A percentile compares a stretch with the other conserved stretches of the same genome.
Conservation (phyloP, 1,140 invertebrate genomes). For the Idris sp. region DNA sequence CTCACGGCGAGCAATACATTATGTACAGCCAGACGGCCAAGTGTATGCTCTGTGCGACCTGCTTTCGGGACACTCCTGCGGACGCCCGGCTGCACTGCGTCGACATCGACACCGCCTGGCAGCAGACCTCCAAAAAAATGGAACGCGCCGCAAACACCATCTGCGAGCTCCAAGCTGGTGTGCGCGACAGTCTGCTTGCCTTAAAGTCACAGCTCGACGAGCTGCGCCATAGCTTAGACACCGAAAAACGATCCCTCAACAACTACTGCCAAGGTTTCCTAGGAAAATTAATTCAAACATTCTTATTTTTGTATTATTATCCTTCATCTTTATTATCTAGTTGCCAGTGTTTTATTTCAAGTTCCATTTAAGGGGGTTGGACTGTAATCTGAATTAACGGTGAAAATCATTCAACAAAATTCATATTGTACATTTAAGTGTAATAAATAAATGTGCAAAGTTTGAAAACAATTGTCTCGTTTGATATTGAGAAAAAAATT, state of each 20-base stretch:
- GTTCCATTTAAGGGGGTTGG: too few relatives aligned
- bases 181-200: conserved; percentile 82
- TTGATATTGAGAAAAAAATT: too few relatives aligned
- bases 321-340: neutral
- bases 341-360: too few relatives aligned
- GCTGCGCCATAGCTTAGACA: conserved; percentile 82
- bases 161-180: conserved; percentile 81
- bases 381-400: too few relatives aligned
- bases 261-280: conserved; percentile 81
- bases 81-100: conserved; percentile 83
- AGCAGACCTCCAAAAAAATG: conserved; percentile 83
- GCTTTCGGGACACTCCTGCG: conserved; percentile 83
- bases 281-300: neutral
- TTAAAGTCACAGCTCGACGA: conserved; percentile 84
- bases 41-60: conserved; percentile 85
- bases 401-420: too few relatives aligned
- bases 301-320: too few relatives aligned
- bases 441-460: too few relatives aligned
- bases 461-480: too few relatives aligned
- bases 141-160: conserved; percentile 80
- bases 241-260: conserved; percentile 83
- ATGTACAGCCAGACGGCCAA: conserved; percentile 85
- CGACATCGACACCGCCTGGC: conserved; percentile 86
- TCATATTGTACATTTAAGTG: too few relatives aligned
- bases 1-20: conserved; percentile 84